Percentiles rank a stretch among this genome's conserved stretches.
phyloP scores from a whole-genome alignment of 1,140 invertebrate genomes.

The Onthophagus taurus region DNA sequence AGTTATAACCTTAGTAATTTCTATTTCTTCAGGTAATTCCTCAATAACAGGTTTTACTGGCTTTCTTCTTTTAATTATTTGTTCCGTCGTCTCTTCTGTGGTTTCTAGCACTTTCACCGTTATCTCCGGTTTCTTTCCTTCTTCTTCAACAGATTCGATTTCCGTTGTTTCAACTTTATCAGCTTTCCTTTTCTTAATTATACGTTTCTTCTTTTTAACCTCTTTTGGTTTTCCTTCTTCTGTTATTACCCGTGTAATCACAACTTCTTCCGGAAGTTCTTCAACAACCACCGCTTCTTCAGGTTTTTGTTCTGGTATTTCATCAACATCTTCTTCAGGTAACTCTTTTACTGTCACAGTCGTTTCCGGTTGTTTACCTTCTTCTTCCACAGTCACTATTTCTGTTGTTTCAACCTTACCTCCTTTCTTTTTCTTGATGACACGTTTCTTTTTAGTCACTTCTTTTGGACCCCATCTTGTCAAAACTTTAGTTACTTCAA shows the following conservation, averaged over 20 bases:
- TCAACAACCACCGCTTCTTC: constrained; percentile 20
- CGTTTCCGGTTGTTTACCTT: constrained; percentile 31
- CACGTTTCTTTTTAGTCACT: constrained; percentile 23
- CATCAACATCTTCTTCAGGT: constrained; percentile 14
- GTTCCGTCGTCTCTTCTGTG: constrained; percentile 15
- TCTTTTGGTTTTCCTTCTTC: constrained; percentile 25
- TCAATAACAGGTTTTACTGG: constrained; percentile 30
- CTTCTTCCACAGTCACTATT: constrained; percentile 35
- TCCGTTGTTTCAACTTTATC: constrained; percentile 26
- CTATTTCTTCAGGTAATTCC: constrained; percentile 36
- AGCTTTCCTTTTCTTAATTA: constrained; percentile 30
- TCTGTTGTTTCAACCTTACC: constrained; percentile 23
- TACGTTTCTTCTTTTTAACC: constrained; percentile 27
- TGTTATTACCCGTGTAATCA: constrained; percentile 29
- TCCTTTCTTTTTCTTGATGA: constrained; percentile 34
- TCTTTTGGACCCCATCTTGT: constrained; percentile 34
- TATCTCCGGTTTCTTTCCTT: constrained; percentile 27
- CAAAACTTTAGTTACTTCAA: constrained; percentile 36
- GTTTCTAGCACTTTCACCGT: constrained; percentile 19
- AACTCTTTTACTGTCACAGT: constrained; percentile 37
- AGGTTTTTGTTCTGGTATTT: constrained; percentile 18
- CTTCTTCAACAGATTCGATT: constrained; percentile 26
- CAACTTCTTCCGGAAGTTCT: constrained; percentile 31
- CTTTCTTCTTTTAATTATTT: constrained; percentile 29
- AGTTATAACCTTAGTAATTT: constrained; percentile 20